phyloP scores from a whole-genome alignment of 1,140 invertebrate genomes.

The Pomacea maculata region DNA sequence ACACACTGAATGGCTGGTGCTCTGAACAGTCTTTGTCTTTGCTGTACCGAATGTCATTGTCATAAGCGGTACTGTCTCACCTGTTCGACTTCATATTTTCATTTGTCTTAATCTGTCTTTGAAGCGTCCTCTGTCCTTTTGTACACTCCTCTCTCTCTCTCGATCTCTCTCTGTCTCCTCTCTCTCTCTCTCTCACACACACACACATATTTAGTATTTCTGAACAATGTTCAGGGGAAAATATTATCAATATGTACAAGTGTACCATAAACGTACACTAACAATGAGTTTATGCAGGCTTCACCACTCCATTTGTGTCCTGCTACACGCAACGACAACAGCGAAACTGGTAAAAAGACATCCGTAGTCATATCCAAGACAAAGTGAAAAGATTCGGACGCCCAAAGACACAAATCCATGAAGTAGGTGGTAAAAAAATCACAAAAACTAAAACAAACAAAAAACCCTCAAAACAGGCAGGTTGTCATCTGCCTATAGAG shows the following conservation, averaged over 20 bases:
- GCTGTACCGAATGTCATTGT: not conserved
- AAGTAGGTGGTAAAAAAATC: slow-evolving; percentile 2
- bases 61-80: too few species aligned
- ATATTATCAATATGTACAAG: too few species aligned
- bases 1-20: not conserved
- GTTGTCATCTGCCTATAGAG: slow-evolving; percentile 20
- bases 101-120: not conserved
- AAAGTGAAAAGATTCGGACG: too few species aligned
- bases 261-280: too few species aligned
- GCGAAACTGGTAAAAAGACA: too few species aligned
- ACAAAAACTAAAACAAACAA: not conserved
- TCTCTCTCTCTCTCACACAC: not conserved
- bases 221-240: too few species aligned
- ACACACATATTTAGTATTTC: not conserved
- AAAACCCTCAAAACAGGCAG: not conserved
- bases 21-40: not conserved
- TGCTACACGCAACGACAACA: too few species aligned
- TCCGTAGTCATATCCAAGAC: too few species aligned
- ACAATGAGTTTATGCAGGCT: too few species aligned
- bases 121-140: slow-evolving; percentile 1
- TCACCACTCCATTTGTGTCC: too few species aligned
- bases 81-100: too few species aligned
- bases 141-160: not conserved
- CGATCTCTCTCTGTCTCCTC: slow-evolving; percentile 11
- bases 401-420: too few species aligned